Percentiles rank a stretch among this genome's conserved stretches.
These are phyloP conservation scores for Nothobranchius furzeri DNA, from an alignment of 2,113 vertebrate species.

Conservation along the genomic window DNA sequence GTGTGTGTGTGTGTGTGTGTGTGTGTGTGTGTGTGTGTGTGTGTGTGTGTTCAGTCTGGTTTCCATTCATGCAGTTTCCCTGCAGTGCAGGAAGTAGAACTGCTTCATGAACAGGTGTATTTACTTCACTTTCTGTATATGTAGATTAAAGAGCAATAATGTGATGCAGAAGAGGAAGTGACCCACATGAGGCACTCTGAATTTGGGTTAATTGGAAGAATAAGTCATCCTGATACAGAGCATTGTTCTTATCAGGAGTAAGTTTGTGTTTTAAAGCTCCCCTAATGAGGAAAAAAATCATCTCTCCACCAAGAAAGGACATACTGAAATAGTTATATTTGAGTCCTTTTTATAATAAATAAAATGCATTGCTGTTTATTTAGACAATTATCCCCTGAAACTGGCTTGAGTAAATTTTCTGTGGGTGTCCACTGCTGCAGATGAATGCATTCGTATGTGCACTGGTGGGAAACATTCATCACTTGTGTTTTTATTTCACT, in stretches of 20 bases:
- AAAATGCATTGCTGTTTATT: constrained; percentile 9
- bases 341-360: not conserved
- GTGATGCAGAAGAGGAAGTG: constrained; percentile 10
- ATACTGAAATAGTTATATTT: not conserved
- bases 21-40: too few species aligned
- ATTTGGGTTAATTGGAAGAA: constrained; percentile 33
- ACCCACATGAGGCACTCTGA: constrained; percentile 18
- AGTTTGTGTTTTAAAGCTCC: constrained; percentile 4
- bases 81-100: not conserved
- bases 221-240: constrained; percentile 24
- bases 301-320: not conserved
- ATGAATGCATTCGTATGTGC: constrained; percentile 8
- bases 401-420: not conserved
- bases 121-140: not conserved
- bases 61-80: not conserved
- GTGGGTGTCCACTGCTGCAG: constrained; percentile 10
- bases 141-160: not conserved
- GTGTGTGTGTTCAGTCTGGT: not conserved
- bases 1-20: too few species aligned
- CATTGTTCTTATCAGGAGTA: constrained; percentile 6
- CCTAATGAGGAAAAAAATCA: not conserved
- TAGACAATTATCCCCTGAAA: not conserved
- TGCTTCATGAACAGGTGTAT: not conserved
- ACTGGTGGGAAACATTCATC: constrained; percentile 22
- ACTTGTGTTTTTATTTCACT: constrained; percentile 21